phyloP scores from a whole-genome alignment of 2,113 vertebrate genomes.

The Gavialis gangeticus region DNA sequence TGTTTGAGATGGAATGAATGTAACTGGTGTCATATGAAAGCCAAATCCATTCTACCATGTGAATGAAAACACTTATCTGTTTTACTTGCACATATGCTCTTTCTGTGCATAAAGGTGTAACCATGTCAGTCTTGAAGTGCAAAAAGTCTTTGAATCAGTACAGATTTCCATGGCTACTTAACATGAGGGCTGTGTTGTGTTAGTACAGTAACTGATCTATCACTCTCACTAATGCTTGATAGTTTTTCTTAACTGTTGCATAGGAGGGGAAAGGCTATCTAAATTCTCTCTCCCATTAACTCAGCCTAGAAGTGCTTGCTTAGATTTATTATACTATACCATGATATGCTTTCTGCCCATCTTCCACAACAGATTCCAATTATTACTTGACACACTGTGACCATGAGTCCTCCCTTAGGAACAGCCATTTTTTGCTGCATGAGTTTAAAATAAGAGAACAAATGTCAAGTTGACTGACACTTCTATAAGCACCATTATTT shows the following conservation, averaged over 20 bases:
- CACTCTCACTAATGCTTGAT: neutral
- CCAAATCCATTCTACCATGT: neutral
- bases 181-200: neutral
- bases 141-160: neutral
- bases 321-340: neutral
- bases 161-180: neutral
- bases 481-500: slow-evolving; percentile 1
- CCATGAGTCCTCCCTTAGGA: neutral
- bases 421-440: neutral
- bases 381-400: neutral
- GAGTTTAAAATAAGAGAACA: slow-evolving; percentile 12
- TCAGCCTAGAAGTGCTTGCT: neutral
- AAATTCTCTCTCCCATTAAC: neutral
- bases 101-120: neutral
- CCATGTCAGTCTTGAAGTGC: neutral
- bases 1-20: neutral
- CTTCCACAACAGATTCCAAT: neutral
- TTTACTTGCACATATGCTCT: neutral
- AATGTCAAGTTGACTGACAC: neutral
- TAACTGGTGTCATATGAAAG: neutral
- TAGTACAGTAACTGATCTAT: neutral
- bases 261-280: neutral
- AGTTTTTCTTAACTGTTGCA: neutral
- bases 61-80: neutral
- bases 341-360: neutral